These are phyloP conservation scores for Epicampocera succincta DNA, from an alignment of 2,888 invertebrate species.

Conservation along the genomic window DNA sequence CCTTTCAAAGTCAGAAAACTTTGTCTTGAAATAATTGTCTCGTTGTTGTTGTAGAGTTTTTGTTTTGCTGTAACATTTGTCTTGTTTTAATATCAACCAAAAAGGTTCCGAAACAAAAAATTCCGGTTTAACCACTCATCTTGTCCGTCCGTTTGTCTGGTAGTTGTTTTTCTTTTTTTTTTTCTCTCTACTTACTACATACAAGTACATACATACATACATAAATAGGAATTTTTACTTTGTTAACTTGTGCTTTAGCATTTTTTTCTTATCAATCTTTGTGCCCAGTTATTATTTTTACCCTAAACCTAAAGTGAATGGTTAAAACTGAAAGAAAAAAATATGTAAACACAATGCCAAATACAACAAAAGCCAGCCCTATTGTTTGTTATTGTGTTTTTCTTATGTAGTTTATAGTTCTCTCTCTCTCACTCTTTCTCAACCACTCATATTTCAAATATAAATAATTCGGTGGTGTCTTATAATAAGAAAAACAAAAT, in stretches of 20 bases:
- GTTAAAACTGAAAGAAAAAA: conserved; percentile 40
- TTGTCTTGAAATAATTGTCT: conserved; percentile 18
- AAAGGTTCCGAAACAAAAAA: conserved; percentile 55
- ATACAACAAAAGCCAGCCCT: conserved; percentile 17
- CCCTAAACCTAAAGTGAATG: conserved; percentile 68
- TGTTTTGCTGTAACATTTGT: conserved; percentile 32
- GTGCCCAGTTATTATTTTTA: conserved; percentile 51
- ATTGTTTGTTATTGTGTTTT: conserved; percentile 11
- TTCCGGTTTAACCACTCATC: conserved; percentile 69
- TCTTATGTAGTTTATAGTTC: neutral
- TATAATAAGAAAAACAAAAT: conserved; percentile 2
- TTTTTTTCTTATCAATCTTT: conserved; percentile 45
- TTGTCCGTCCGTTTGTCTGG: conserved; percentile 43
- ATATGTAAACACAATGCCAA: conserved; percentile 7
- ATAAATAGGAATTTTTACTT: no score
- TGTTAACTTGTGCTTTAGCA: conserved; percentile 36
- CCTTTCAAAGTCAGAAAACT: conserved; percentile 35
- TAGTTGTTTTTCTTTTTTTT: conserved; percentile 30
- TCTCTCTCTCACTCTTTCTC: conserved; percentile 32
- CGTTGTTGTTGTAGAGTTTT: conserved; percentile 14
- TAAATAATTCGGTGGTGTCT: conserved; percentile 7
- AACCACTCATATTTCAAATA: conserved; percentile 5
- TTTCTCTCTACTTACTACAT: neutral
- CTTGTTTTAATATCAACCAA: conserved; percentile 35
- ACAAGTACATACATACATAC: neutral